Conservation (phyloP, 2,888 invertebrate species). For the Campoplex capitator region DNA sequence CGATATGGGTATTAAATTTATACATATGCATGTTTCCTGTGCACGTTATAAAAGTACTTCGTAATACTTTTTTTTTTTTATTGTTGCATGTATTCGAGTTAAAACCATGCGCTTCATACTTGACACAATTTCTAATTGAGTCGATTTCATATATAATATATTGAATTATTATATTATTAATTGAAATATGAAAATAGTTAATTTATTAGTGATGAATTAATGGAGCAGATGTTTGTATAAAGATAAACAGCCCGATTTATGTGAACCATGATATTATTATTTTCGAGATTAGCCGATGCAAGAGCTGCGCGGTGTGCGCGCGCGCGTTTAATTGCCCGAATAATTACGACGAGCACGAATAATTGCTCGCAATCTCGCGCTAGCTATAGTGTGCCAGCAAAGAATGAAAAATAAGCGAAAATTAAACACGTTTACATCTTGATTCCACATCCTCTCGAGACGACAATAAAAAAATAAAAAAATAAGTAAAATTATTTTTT, state of each 20-base stretch:
- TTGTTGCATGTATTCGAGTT: not conserved
- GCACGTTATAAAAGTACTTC: not conserved
- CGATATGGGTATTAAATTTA: not conserved
- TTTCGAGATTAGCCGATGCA: not conserved
- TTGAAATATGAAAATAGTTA: not conserved
- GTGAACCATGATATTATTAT: not conserved
- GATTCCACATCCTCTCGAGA: slow-evolving; percentile 17
- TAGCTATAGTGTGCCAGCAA: not conserved
- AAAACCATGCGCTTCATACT: not conserved
- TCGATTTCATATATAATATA: not conserved
- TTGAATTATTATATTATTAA: no score
- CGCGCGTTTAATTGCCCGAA: slow-evolving; percentile 21
- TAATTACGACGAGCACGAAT: slow-evolving; percentile 37
- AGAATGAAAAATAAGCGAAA: not conserved
- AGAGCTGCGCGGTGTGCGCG: not conserved
- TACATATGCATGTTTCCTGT: not conserved
- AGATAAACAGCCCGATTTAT: not conserved
- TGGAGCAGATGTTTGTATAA: not conserved
- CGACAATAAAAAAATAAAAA: slow-evolving; percentile 21
- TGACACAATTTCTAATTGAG: not conserved
- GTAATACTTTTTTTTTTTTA: not conserved
- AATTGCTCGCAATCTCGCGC: slow-evolving; percentile 22
- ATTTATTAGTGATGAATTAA: not conserved
- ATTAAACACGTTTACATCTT: not conserved
- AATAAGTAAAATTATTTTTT: slow-evolving; percentile 1